Percentiles rank a stretch among this genome's conserved stretches.
phyloP scores from a whole-genome alignment of 1,140 invertebrate genomes.

The Papilio dardanus region DNA sequence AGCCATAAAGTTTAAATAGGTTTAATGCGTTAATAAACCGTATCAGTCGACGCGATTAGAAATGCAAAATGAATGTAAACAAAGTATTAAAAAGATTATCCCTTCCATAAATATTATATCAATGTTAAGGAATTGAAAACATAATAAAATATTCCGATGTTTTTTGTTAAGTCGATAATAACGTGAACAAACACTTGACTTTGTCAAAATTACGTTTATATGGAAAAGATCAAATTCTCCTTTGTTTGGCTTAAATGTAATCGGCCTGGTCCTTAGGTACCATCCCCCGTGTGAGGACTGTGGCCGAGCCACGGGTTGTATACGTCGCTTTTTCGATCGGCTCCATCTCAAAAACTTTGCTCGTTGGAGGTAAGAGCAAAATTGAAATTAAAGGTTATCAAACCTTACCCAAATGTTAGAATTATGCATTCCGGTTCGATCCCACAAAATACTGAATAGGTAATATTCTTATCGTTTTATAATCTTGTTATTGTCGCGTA shows the following conservation, averaged over 20 bases:
- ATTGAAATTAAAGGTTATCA: conserved; percentile 47
- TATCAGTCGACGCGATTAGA: conserved; percentile 7
- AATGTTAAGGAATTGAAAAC: conserved; percentile 5
- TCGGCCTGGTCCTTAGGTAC: conserved; percentile 76
- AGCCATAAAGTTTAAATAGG: background rate
- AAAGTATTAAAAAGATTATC: conserved; percentile 27
- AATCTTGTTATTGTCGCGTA: conserved; percentile 14
- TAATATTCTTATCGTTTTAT: background rate
- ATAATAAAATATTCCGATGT: background rate
- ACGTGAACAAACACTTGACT: too few relatives aligned
- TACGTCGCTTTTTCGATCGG: conserved; percentile 74
- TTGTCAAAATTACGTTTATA: conserved; percentile 25
- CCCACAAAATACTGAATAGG: background rate
- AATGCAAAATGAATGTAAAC: conserved; percentile 7
- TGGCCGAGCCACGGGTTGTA: conserved; percentile 71
- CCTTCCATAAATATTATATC: conserved; percentile 8
- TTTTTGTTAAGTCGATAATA: too few relatives aligned
- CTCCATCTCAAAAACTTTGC: conserved; percentile 78
- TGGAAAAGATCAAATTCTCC: conserved; percentile 37
- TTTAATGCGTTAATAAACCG: background rate
- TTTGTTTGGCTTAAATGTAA: conserved; percentile 57
- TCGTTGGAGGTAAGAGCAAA: conserved; percentile 75
- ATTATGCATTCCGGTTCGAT: background rate
- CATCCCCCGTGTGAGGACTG: conserved; percentile 74
- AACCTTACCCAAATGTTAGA: background rate